These are phyloP conservation scores for Andinoacara biseriatus DNA, from an alignment of 2,113 vertebrate species.

Conservation along the genomic window DNA sequence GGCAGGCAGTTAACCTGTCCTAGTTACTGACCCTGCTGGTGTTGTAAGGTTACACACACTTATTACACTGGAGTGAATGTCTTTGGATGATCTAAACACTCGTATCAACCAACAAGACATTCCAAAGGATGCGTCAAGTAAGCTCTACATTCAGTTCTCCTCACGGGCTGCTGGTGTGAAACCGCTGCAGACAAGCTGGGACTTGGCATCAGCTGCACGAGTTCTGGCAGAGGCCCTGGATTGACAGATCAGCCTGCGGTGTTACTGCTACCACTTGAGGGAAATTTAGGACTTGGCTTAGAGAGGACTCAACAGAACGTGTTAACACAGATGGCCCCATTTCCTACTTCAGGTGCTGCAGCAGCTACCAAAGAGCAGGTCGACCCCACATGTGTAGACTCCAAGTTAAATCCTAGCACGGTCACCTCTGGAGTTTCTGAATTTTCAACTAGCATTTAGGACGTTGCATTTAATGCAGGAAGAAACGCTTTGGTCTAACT, in stretches of 20 bases:
- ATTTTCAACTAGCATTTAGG: background rate
- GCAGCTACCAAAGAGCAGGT: background rate
- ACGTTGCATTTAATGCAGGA: too few relatives aligned
- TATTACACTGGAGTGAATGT: background rate
- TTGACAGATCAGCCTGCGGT: constrained; percentile 29
- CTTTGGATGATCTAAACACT: constrained; percentile 1
- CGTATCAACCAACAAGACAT: constrained; percentile 23
- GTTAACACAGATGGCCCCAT: constrained; percentile 47
- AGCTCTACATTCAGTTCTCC: constrained; percentile 34
- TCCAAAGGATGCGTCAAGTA: constrained; percentile 34
- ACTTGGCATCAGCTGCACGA: constrained; percentile 38
- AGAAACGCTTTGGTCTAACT: background rate
- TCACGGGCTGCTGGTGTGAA: constrained; percentile 24
- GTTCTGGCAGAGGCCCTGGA: constrained; percentile 21
- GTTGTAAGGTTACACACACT: background rate
- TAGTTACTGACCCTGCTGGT: background rate
- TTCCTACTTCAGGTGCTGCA: constrained; percentile 47
- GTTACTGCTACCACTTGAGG: constrained; percentile 32
- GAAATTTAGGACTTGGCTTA: constrained; percentile 56
- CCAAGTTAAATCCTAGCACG: background rate
- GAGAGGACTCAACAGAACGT: constrained; percentile 45
- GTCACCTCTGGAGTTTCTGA: too few relatives aligned
- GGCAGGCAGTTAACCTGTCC: background rate
- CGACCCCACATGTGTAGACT: background rate
- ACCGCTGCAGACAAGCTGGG: constrained; percentile 51